Evolutionary conservation across 2,888 invertebrate species (phyloP), one percentile per base, ranked within the genome.

Genomic region (Morinoia aosen): DNA sequence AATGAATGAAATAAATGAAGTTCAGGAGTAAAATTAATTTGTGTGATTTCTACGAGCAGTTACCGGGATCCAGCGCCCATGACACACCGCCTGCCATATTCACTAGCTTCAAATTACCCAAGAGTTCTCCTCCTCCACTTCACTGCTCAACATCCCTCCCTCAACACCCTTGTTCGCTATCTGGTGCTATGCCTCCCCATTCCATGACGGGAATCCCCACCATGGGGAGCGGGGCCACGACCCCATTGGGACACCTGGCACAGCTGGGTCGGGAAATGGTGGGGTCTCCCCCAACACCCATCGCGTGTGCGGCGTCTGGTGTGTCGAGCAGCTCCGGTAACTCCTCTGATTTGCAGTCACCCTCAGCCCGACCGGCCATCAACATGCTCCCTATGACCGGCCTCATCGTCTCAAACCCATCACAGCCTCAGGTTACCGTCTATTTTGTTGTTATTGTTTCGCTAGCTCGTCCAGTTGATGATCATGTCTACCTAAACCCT

Each of bases 91-190:
- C 99, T 97, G 99, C 99, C 0, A 98, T 99, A 97, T 99, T 99
- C 97, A 99, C 99, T 40, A 99, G 99, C 97, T 99, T 99, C 97
- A 99, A 99, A 97, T 97, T 99, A 96, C 99, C 99, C 40, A 99
- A 96, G 96, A 96, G 95, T 91, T 96, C 96, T 10, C 96, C 96
- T 33, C 95, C 96, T 48, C 99, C 99, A 40, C 99, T 96, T 95
- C 96, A 95, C 94, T 96, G 96, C 7, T 96, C 96, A 33, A 91
- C 95, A 11, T 58, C n/a, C 40, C 61, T 90, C 33, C 58, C 95
- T 12, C 76, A 39, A 58, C 95, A 94, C 10, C 95, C 95, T 10
- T 90, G 39, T 11, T 90, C 90, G 48, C 39, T 90, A 48, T 64
- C 95, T 2, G 95, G 94, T 39, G 91, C 95, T 33, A 48, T 95